Evolutionary conservation across 2,113 vertebrate species (phyloP), one percentile per base, ranked within the genome.

Genomic region (Chaetodon trifascialis): DNA sequence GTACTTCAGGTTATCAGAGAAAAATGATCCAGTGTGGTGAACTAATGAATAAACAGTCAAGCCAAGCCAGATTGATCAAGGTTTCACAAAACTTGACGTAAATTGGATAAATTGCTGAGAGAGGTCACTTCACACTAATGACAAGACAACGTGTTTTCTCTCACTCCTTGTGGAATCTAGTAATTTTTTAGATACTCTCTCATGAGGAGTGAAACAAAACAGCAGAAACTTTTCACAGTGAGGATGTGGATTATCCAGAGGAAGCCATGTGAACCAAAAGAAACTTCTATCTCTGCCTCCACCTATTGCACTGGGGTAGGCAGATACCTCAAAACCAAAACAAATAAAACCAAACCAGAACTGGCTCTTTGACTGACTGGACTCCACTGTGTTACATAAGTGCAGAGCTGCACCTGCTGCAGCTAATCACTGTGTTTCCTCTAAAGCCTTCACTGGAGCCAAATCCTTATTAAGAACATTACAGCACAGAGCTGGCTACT

Each of bases 391-490:
- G 42, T 51, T 68, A 16, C 7, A 7, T 9, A 40, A 51, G 42
- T 19, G 42, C 11, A 56, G 11, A 47, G 44, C 69, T 30, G 49
- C 34, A 30, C 49, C 36, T 80, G 38, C 25, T 25, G 44, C 11
- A 73, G 62, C 30, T 65, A 47, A 58, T 46, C 66, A 42, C 47
- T 55, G 36, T 54, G 47, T 66, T 76, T 66, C n/a, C 23, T 46
- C 62, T 56, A 76, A 76, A 66, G 46, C 46, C 56, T 62, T 62
- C 36, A 44, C 23, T 21, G 30, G 16, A 7, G 62, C 36, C n/a
- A 68, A 75, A 75, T 82, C 63, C 71, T 52, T n/a, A 2, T 36
- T 75, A 68, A 81, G 17, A 40, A 34, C 52, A 58, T 80, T 62
- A 60, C 19, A 72, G 40, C 40, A 58, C 51, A 55, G 38, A 54